These are phyloP conservation scores for Rhagophthalmus giganteus DNA, from an alignment of 2,888 invertebrate species.

Conservation along the genomic window DNA sequence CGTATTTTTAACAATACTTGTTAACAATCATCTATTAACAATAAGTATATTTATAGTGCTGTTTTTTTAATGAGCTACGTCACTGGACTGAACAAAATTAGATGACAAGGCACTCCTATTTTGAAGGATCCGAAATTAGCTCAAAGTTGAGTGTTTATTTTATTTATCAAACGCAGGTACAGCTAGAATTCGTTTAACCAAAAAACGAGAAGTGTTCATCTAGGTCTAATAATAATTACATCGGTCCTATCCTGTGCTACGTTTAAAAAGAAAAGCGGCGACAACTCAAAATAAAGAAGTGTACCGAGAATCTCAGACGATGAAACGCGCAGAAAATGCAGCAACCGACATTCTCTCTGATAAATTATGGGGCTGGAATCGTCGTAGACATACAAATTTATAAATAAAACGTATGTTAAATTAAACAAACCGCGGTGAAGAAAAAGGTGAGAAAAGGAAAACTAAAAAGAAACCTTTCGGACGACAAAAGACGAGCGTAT, in stretches of 20 bases:
- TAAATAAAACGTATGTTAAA: slow-evolving; percentile 31
- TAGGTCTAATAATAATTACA: slow-evolving; percentile 17
- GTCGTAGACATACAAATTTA: slow-evolving; percentile 32
- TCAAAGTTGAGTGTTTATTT: slow-evolving; percentile 25
- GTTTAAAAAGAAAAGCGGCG: slow-evolving; percentile 8
- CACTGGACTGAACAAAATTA: slow-evolving; percentile 14
- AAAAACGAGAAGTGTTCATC: slow-evolving; percentile 34
- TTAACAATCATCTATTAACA: too few species aligned
- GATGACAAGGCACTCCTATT: slow-evolving; percentile 17
- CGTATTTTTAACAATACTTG: too few species aligned
- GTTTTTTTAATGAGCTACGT: slow-evolving; percentile 8
- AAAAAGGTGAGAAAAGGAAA: too few species aligned
- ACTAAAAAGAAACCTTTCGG: not conserved
- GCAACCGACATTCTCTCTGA: slow-evolving; percentile 31
- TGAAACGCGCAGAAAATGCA: slow-evolving; percentile 33
- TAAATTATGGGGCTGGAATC: slow-evolving; percentile 32
- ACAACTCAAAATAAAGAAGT: slow-evolving; percentile 19
- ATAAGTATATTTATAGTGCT: too few species aligned
- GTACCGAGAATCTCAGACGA: slow-evolving; percentile 33
- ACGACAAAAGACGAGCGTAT: not conserved
- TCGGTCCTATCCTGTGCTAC: slow-evolving; percentile 5
- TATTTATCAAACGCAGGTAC: slow-evolving; percentile 34
- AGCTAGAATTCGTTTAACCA: slow-evolving; percentile 35
- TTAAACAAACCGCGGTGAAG: slow-evolving; percentile 29
- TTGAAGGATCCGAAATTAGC: slow-evolving; percentile 12